These are phyloP conservation scores for Rhopalosiphum padi DNA, from an alignment of 1,140 invertebrate genomes.

Conservation along the genomic window DNA sequence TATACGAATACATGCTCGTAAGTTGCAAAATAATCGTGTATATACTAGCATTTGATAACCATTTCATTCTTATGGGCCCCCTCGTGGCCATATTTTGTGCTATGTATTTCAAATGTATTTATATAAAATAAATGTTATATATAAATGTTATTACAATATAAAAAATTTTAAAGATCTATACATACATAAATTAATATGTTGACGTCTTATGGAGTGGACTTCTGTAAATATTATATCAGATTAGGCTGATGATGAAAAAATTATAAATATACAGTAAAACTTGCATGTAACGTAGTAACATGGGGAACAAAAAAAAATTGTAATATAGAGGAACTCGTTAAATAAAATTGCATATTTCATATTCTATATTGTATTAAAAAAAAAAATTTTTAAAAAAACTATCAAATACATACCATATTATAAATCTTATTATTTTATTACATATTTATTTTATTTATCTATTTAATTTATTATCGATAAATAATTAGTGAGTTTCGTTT, in stretches of 20 bases:
- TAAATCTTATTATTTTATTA: no score
- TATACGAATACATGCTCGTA: background rate
- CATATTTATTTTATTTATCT: no score
- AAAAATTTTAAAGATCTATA: background rate
- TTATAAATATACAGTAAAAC: no score
- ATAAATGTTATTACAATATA: background rate
- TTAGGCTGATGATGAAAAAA: background rate
- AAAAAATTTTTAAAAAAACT: background rate
- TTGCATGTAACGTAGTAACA: no score
- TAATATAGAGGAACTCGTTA: no score
- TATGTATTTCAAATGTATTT: background rate
- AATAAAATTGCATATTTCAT: no score
- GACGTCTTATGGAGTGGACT: background rate
- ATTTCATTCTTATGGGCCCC: constrained; percentile 18
- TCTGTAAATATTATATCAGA: no score
- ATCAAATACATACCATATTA: no score
- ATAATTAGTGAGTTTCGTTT: no score
- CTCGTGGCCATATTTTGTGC: constrained; percentile 21
- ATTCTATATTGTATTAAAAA: background rate
- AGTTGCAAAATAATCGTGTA: constrained; percentile 39
- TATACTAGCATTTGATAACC: constrained; percentile 28
- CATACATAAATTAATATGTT: background rate
- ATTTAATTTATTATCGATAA: no score
- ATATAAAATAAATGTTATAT: no score
- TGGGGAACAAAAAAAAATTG: no score